phyloP scores from a whole-genome alignment of 1,140 invertebrate genomes.

The Penaeus indicus region DNA sequence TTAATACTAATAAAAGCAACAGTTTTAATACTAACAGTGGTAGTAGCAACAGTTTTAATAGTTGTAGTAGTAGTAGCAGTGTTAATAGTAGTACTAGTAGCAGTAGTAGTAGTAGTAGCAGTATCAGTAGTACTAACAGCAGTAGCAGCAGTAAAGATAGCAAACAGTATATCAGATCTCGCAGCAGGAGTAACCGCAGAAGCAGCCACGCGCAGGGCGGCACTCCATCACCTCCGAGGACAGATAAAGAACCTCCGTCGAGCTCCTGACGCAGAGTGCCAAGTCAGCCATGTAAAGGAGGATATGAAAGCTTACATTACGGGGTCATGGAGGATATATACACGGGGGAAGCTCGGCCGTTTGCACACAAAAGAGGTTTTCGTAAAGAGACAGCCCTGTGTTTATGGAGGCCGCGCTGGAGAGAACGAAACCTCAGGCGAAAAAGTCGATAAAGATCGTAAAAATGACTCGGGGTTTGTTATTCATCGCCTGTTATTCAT shows the following conservation, averaged over 20 bases:
- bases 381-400: background rate
- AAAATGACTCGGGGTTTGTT: no score
- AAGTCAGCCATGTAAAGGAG: constrained; percentile 38
- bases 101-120: background rate
- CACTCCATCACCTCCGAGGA: background rate
- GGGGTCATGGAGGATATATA: background rate
- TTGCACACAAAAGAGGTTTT: constrained; percentile 25
- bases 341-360: background rate
- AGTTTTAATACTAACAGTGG: background rate
- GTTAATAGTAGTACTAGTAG: background rate
- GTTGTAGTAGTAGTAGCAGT: background rate
- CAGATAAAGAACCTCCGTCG: background rate
- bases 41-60: background rate
- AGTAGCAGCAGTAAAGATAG: no score
- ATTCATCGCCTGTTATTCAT: no score
- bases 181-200: background rate
- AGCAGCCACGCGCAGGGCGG: background rate
- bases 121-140: no score
- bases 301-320: constrained; percentile 39
- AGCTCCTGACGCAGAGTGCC: background rate
- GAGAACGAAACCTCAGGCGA: no score
- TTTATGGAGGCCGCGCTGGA: no score
- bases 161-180: no score
- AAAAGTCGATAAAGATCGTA: no score
- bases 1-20: background rate